These are phyloP conservation scores for Oxytorus armatus DNA, from an alignment of 2,888 invertebrate genomes.

Conservation along the genomic window DNA sequence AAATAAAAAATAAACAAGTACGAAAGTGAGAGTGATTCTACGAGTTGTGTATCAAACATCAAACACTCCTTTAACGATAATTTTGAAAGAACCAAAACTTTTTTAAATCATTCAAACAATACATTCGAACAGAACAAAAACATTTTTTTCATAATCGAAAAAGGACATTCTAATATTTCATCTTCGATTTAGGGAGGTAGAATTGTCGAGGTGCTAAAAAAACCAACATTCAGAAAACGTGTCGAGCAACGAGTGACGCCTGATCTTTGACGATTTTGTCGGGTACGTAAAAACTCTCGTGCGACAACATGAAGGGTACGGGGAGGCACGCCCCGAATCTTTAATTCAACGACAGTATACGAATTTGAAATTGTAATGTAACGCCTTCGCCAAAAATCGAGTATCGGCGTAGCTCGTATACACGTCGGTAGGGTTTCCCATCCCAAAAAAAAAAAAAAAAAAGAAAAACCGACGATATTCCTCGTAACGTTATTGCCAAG, in stretches of 20 bases:
- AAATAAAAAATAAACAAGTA: too few species aligned
- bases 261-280: conserved; percentile 43
- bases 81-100: too few species aligned
- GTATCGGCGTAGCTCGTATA: conserved; percentile 25
- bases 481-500: conserved; percentile 21
- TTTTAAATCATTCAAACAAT: not conserved
- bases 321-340: conserved; percentile 66
- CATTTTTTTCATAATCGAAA: not conserved
- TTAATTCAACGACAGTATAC: conserved; percentile 75
- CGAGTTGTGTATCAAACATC: too few species aligned
- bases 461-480: conserved; percentile 3
- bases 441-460: conserved; percentile 15
- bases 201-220: conserved; percentile 4
- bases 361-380: conserved; percentile 76
- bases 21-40: too few species aligned
- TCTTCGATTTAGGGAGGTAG: not conserved
- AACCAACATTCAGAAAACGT: conserved; percentile 27
- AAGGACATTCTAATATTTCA: not conserved
- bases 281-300: conserved; percentile 32
- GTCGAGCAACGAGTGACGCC: conserved; percentile 27
- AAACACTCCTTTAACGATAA: too few species aligned
- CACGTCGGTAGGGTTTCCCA: conserved; percentile 15
- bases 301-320: conserved; percentile 31
- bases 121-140: not conserved
- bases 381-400: conserved; percentile 54